Evolutionary conservation across 2,797 vertebrate species (phyloP).

Genomic region (Melanotaenia maccullochi): DNA sequence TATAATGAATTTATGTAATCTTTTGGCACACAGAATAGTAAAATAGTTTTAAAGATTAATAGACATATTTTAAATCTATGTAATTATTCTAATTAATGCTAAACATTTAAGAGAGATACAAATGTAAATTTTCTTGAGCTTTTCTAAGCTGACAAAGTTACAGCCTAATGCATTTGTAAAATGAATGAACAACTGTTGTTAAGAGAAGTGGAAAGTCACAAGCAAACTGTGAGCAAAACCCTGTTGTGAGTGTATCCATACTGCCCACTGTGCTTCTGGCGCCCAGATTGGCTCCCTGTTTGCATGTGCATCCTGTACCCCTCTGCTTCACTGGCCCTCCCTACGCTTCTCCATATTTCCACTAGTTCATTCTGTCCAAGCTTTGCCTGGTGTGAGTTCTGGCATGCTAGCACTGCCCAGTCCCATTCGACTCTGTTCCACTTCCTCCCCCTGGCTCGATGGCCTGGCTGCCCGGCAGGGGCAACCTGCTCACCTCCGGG

Average conservation of each 20-base stretch:
- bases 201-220: constrained; percentile 69
- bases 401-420: constrained; percentile 71
- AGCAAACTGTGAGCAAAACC: constrained; percentile 65
- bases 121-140: not conserved
- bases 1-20: not conserved
- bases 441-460: constrained; percentile 75
- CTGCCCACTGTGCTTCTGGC: constrained; percentile 75
- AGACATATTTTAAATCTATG: constrained; percentile 10
- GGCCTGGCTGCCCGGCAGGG: constrained; percentile 71
- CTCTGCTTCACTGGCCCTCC: constrained; percentile 73
- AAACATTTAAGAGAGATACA: constrained; percentile 29
- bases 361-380: constrained; percentile 64
- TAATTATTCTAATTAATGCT: constrained; percentile 41
- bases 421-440: constrained; percentile 57
- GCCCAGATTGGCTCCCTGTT: constrained; percentile 60
- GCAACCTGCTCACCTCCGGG: constrained; percentile 84
- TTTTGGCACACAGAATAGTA: constrained; percentile 1
- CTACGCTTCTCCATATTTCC: constrained; percentile 72
- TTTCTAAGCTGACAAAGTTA: constrained; percentile 16
- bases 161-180: constrained; percentile 9
- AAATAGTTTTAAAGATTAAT: not conserved
- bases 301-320: constrained; percentile 76
- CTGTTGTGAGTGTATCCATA: constrained; percentile 70
- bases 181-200: constrained; percentile 55
- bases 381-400: constrained; percentile 78